Base-by-base conservation (phyloP, 2,888 invertebrate genomes). In the Orthosia gothica region DNA sequence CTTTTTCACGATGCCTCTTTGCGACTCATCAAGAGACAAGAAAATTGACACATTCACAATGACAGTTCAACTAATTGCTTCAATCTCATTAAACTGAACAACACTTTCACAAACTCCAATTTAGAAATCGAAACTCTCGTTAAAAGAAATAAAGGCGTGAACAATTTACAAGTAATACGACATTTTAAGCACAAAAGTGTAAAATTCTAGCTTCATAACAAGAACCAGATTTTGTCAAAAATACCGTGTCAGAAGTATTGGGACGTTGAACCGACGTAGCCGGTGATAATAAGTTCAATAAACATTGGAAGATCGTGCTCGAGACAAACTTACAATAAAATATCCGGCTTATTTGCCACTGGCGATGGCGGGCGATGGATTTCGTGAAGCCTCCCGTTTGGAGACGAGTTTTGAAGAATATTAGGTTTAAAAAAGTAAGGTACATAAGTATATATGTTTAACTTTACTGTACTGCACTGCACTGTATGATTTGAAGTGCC, bases 281-380 rank as follows among this genome's bases (percentile, higher is more conserved):
- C 78, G 83, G 90, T 89, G 95, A 92, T 95, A 96, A 96, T 94
- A 87, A 90, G 87, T 86, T 90, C 92, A 85, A 92, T 93, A 96
- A 95, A 96, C 94, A 96, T 90, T 89, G 90, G 87, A 84, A 91
- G 93, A 93, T 95, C 95, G 96, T 96, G 96, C 88, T 79, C 82
- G 87, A 92, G 91, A 91, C 94, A 91, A 93, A 93, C 93, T 92
- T 87, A 93, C 91, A 93, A 94, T 93, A 94, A 92, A 94, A 94
- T 94, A 93, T 92, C 90, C 92, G 90, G 88, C 92, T 92, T 94
- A 94, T 95, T 95, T 95, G 94, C 94, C 91, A 93, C 91, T 89
- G 92, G 92, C 91, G 90, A 90, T 77, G 91, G 89, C 70, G 89
- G 65, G 23, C 54, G 66, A 45, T 76, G 91, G 89, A 91, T 91